These are phyloP conservation scores for Scaptomyza flava DNA, from an alignment of 2,888 invertebrate species.

Conservation along the genomic window DNA sequence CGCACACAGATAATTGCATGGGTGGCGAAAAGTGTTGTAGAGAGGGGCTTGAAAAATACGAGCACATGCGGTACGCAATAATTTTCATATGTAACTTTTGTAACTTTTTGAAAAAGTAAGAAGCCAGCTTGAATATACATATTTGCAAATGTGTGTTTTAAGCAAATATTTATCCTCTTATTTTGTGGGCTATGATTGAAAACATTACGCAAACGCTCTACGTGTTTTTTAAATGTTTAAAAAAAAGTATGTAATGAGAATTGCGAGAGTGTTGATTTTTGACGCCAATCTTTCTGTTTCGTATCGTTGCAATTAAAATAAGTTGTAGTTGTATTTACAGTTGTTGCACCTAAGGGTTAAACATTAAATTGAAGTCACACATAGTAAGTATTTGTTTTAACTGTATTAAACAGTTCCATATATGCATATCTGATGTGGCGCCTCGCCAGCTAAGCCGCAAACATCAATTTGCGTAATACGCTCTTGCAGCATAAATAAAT, in stretches of 20 bases:
- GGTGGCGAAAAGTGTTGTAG: background rate
- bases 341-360: slow-evolving; percentile 47
- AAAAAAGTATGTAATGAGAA: slow-evolving; percentile 4
- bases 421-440: slow-evolving; percentile 2
- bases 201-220: slow-evolving; percentile 53
- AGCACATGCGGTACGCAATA: slow-evolving; percentile 49
- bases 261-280: slow-evolving; percentile 7
- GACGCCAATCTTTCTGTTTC: slow-evolving; percentile 2
- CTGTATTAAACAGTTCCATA: background rate
- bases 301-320: slow-evolving; percentile 28
- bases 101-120: slow-evolving; percentile 8
- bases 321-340: slow-evolving; percentile 66
- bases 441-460: slow-evolving; percentile 22
- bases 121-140: slow-evolving; percentile 6
- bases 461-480: slow-evolving; percentile 33
- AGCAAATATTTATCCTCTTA: slow-evolving; percentile 49
- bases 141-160: background rate
- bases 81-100: slow-evolving; percentile 36
- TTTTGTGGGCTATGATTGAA: slow-evolving; percentile 40
- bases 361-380: slow-evolving; percentile 31
- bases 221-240: slow-evolving; percentile 16
- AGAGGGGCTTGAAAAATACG: slow-evolving; percentile 5
- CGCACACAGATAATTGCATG: slow-evolving; percentile 78
- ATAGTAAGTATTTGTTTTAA: slow-evolving; percentile 6
- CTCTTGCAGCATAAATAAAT: slow-evolving; percentile 46